A percentile compares a stretch with the other conserved stretches of the same genome.
Conservation (phyloP, 2,113 vertebrate species). For the Aegotheles bennettii region DNA sequence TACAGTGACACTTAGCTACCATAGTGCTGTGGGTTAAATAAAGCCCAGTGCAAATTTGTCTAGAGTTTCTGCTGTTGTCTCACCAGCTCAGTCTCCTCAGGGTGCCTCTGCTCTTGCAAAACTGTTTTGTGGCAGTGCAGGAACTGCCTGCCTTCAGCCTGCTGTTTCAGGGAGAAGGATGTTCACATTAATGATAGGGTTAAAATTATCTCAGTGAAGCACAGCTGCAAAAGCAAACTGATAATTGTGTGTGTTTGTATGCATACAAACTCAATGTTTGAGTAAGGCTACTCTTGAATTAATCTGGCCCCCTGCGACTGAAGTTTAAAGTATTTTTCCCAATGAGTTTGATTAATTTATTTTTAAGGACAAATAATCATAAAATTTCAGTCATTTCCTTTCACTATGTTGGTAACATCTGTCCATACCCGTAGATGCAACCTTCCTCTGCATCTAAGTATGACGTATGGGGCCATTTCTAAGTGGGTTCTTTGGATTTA, state of each 20-base stretch:
- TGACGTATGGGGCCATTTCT: background rate
- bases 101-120: background rate
- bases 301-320: background rate
- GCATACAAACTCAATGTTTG: background rate
- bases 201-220: background rate
- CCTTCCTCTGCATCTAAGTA: background rate
- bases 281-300: background rate
- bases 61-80: background rate
- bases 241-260: background rate
- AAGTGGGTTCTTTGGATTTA: background rate
- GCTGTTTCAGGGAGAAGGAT: background rate
- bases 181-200: background rate
- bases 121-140: background rate
- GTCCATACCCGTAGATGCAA: background rate
- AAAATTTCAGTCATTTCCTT: background rate
- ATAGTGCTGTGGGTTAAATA: rapidly evolving
- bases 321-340: background rate
- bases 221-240: background rate
- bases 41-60: background rate
- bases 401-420: background rate
- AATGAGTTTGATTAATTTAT: background rate
- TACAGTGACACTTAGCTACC: background rate
- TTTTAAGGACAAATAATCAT: background rate
- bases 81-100: background rate
- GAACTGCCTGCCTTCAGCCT: background rate